Percentiles rank a stretch among this genome's conserved stretches.
Conservation (phyloP, 2,113 vertebrate genomes). For the Upupa epops region DNA sequence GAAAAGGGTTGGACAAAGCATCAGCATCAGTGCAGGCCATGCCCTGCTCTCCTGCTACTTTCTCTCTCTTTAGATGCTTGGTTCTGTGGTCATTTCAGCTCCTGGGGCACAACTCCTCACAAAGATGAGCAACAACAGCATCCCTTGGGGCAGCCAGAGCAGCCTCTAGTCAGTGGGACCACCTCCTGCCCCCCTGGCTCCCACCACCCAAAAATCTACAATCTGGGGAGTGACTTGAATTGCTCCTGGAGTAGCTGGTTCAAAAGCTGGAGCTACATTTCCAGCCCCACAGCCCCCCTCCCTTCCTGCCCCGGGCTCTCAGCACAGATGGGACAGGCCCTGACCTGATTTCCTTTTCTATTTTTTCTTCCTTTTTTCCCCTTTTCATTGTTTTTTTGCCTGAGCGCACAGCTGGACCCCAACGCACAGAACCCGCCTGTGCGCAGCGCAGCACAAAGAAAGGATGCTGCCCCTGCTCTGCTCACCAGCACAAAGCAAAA, state of each 20-base stretch:
- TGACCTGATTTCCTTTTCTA: background rate
- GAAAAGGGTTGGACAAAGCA: background rate
- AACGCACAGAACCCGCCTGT: background rate
- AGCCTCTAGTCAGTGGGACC: too few species aligned
- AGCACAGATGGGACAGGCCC: background rate
- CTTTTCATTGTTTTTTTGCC: background rate
- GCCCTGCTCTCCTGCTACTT: background rate
- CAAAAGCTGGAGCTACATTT: background rate
- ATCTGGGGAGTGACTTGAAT: background rate
- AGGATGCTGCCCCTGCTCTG: background rate
- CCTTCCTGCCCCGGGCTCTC: background rate
- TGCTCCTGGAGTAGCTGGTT: background rate
- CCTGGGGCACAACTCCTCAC: rapidly evolving
- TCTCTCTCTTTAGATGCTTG: background rate
- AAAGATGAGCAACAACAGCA: rapidly evolving
- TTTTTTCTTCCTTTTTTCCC: background rate
- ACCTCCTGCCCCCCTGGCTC: background rate
- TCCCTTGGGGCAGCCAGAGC: rapidly evolving
- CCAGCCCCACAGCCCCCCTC: background rate
- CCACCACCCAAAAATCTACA: background rate
- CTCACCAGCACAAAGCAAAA: background rate
- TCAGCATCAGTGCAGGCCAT: rapidly evolving
- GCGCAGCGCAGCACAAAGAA: background rate
- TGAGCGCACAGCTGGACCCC: background rate
- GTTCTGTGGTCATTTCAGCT: rapidly evolving